Percentiles rank a stretch among this genome's conserved stretches.
phyloP scores from a whole-genome alignment of 2,888 invertebrate genomes.

The Homarus gammarus region DNA sequence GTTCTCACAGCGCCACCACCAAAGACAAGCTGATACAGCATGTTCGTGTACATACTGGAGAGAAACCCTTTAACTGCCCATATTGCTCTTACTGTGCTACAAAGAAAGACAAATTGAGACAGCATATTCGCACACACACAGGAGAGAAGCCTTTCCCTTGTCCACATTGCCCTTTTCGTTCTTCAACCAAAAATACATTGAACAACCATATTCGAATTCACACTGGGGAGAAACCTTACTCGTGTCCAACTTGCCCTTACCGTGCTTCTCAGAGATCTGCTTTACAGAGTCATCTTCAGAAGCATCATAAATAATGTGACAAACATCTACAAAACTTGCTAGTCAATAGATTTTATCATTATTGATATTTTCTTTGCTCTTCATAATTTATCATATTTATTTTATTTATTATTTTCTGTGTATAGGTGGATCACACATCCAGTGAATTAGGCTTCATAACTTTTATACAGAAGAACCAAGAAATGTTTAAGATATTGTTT shows the following conservation, averaged over 20 bases:
- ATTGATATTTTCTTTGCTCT: too few species aligned
- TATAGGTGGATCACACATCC: too few species aligned
- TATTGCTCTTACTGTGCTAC: conserved; percentile 57
- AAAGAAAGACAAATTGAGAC: conserved; percentile 51
- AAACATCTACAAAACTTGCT: conserved; percentile 16
- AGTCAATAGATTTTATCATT: conserved; percentile 47
- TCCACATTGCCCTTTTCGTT: conserved; percentile 58
- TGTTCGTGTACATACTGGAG: conserved; percentile 61
- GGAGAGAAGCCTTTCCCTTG: conserved; percentile 65
- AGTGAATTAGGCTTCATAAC: too few species aligned
- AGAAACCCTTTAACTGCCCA: conserved; percentile 61
- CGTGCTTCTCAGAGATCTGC: conserved; percentile 53
- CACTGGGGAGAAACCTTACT: conserved; percentile 51
- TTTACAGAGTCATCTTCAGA: conserved; percentile 47
- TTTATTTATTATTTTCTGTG: too few species aligned
- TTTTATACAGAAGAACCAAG: too few species aligned
- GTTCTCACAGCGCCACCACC: conserved; percentile 60
- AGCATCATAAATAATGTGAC: conserved; percentile 51
- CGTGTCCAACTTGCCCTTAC: conserved; percentile 32
- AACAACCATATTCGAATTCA: conserved; percentile 59
- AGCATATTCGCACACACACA: conserved; percentile 63
- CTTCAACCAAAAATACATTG: conserved; percentile 59
- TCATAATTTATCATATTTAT: too few species aligned
- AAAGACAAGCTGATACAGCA: conserved; percentile 61
- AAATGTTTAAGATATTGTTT: too few species aligned